These are phyloP conservation scores for Sinopyrophorus schimmeli DNA, from an alignment of 2,888 invertebrate species.

Conservation along the genomic window DNA sequence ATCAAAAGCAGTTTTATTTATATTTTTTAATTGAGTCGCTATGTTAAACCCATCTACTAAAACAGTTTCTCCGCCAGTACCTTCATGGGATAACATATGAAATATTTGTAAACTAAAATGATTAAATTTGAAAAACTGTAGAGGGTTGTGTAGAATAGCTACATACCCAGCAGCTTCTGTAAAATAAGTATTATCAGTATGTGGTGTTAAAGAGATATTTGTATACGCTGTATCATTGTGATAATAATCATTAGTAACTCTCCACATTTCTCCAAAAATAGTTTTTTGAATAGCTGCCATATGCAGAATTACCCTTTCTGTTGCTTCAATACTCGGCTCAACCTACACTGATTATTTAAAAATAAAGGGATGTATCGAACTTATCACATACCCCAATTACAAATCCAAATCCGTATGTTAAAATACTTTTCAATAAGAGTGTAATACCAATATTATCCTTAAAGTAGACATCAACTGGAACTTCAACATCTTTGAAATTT, in stretches of 20 bases:
- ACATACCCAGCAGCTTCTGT: conserved; percentile 71
- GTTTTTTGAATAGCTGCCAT: conserved; percentile 70
- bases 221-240: conserved; percentile 77
- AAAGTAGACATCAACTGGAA: conserved; percentile 58
- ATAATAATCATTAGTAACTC: conserved; percentile 61
- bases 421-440: conserved; percentile 58
- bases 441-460: conserved; percentile 54
- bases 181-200: conserved; percentile 81
- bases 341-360: conserved; percentile 51
- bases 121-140: no score
- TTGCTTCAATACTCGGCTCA: conserved; percentile 56
- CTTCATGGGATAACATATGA: conserved; percentile 63
- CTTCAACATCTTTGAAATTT: conserved; percentile 51
- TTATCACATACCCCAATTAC: conserved; percentile 43
- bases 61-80: conserved; percentile 72
- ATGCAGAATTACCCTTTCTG: conserved; percentile 59
- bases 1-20: conserved; percentile 62
- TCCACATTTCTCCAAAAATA: conserved; percentile 76
- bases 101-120: conserved; percentile 51
- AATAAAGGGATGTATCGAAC: no score
- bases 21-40: conserved; percentile 60
- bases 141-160: no score
- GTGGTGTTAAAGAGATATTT: conserved; percentile 66
- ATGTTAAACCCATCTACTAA: conserved; percentile 76
- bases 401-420: conserved; percentile 59